Evolutionary conservation across 2,888 invertebrate genomes (phyloP).

Genomic region (Pasiphila rectangulata): DNA sequence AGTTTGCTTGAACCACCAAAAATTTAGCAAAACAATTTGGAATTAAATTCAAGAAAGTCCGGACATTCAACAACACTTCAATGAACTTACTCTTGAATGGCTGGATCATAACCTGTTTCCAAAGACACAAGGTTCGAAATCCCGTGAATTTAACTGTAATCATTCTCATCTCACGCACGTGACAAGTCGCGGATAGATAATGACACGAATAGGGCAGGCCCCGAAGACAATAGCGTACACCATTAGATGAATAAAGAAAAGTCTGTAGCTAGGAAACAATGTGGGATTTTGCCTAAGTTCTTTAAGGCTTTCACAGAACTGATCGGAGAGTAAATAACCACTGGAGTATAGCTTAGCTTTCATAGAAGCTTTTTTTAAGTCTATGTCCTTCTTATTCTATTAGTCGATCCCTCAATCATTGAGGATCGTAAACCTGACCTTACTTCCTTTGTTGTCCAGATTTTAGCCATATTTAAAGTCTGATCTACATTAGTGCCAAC

Average conservation of each 20-base stretch:
- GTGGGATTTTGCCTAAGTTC: conserved; percentile 1
- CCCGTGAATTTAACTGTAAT: conserved; percentile 5
- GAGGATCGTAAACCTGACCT: no score
- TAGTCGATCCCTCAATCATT: no score
- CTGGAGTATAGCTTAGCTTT: no score
- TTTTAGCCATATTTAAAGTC: no score
- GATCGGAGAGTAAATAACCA: no score
- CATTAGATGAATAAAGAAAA: conserved; percentile 4
- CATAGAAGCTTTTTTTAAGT: no score
- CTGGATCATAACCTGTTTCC: conserved; percentile 24
- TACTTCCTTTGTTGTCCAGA: no score
- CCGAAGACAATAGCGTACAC: conserved; percentile 9
- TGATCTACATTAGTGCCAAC: no score
- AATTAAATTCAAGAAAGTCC: background rate
- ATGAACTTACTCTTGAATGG: conserved; percentile 20
- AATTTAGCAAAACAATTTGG: no score
- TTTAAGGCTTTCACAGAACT: no score
- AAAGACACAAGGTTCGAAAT: conserved; percentile 23
- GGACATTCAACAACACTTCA: conserved; percentile 3
- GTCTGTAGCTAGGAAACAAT: conserved; percentile 7
- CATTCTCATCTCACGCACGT: conserved; percentile 22
- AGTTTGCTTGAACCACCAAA: no score
- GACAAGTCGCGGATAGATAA: conserved; percentile 27
- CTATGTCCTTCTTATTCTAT: no score
- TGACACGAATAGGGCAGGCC: conserved; percentile 18